Evolutionary conservation across 2,888 invertebrate genomes (phyloP), one percentile per base, ranked within the genome.

Genomic region (Amphiduros pacificus): DNA sequence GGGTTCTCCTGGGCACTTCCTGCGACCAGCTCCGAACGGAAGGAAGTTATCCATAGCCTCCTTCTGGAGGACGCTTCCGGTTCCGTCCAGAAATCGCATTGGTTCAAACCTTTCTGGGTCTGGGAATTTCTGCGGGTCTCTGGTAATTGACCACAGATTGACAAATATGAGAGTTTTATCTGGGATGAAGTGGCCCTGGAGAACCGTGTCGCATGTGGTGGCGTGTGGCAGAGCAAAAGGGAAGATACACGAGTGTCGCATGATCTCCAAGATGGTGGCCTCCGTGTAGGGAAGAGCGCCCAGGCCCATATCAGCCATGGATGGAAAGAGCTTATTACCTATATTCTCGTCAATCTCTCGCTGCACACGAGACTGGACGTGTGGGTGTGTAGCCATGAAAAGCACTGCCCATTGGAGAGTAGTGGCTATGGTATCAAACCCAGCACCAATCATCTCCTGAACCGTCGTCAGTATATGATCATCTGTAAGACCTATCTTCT

Each of bases 161-260:
- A 75, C 62, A 51, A 77, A 73, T 6, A 79, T 71, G 4, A 76
- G 61, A 9, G 75, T 74, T 22, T 73, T 69, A 20, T 68, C 63
- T 6, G 71, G 73, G 29, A 77, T 71, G 57, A 63, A 64, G 63
- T 68, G 61, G 6, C 71, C 73, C 17, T 71, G 59, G 17, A 71
- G 44, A 20, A n/a, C 31, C n/a, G 65, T 62, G 60, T 69, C 65
- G 0, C 60, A 36, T 3, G 74, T 74, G n/a, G 77, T 75, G 55
- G 72, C 71, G 68, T 78, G 79, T 0, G 79, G 79, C 24, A 78
- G 61, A 0, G 73, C 76, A 27, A 78, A 72, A 0, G 78, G 77
- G 55, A 76, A 73, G 36, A 78, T 73, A 27, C 74, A 72, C 0
- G 75, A 71, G 54, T 72, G 70, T 5, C 77, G 67, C 63, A 75